Evolutionary conservation across 1,140 invertebrate genomes (phyloP).

Genomic region (Caenorhabditis latens): DNA sequence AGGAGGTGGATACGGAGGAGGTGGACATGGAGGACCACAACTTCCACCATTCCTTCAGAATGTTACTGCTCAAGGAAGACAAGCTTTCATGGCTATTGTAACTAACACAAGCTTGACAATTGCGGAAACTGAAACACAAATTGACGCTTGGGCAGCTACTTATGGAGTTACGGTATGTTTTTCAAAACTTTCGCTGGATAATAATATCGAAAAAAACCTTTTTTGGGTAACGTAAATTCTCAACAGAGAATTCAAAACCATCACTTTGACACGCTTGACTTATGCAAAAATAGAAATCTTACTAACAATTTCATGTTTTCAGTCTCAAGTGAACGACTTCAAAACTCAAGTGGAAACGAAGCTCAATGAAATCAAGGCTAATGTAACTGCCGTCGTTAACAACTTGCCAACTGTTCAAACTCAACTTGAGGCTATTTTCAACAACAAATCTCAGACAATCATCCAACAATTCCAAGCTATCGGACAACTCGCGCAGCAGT

Average conservation of each 20-base stretch:
- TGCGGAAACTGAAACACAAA: constrained; percentile 27
- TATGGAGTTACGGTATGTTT: constrained; percentile 33
- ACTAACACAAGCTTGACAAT: constrained; percentile 14
- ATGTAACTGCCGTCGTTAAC: background rate
- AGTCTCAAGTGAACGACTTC: constrained; percentile 36
- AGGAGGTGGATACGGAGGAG: background rate
- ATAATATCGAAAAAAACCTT: too few relatives aligned
- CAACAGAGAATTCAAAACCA: too few relatives aligned
- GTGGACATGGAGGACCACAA: constrained; percentile 6
- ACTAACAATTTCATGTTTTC: background rate
- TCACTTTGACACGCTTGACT: too few relatives aligned
- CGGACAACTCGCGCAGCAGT: background rate
- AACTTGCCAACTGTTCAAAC: constrained; percentile 32
- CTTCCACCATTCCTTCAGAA: constrained; percentile 52
- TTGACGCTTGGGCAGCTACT: background rate
- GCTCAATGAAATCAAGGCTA: constrained; percentile 44
- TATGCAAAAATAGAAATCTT: too few relatives aligned
- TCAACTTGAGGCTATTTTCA: constrained; percentile 47
- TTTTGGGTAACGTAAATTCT: too few relatives aligned
- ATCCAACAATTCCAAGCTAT: constrained; percentile 25
- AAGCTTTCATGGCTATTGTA: constrained; percentile 41
- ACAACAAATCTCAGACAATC: constrained; percentile 38
- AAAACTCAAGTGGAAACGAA: constrained; percentile 16
- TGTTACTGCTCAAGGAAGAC: constrained; percentile 45
- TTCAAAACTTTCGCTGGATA: background rate